Evolutionary conservation across 2,113 vertebrate species (phyloP).

Genomic region (Tachysurus vachellii): DNA sequence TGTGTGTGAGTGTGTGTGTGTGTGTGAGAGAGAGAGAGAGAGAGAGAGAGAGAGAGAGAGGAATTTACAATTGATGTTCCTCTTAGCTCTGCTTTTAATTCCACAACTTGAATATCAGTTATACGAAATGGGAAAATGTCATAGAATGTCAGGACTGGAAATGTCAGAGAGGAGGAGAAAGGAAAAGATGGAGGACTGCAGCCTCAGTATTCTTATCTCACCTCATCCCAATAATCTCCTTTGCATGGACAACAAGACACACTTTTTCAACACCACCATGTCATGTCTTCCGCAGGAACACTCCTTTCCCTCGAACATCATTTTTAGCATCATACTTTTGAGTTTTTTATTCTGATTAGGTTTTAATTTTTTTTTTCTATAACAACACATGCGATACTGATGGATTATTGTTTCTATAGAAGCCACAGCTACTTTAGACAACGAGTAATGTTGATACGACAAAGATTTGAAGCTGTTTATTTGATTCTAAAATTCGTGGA

Average conservation of each 20-base stretch:
- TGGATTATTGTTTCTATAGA: not conserved
- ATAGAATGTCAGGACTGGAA: constrained; percentile 84
- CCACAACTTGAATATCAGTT: constrained; percentile 76
- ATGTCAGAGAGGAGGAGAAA: constrained; percentile 71
- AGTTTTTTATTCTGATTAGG: not conserved
- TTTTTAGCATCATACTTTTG: not conserved
- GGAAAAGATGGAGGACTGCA: constrained; percentile 63
- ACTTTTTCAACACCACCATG: not conserved
- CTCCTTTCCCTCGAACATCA: not conserved
- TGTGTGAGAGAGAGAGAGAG: constrained; percentile 13
- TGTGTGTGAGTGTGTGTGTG: no score
- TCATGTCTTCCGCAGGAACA: not conserved
- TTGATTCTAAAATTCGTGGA: not conserved
- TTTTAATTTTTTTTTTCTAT: not conserved
- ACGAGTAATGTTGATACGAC: not conserved
- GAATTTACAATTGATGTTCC: constrained; percentile 71
- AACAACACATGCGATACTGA: not conserved
- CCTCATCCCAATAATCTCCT: constrained; percentile 11
- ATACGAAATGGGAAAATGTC: constrained; percentile 87
- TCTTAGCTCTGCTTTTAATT: constrained; percentile 81
- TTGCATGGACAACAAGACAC: constrained; percentile 4
- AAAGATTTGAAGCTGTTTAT: not conserved
- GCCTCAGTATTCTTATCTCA: not conserved
- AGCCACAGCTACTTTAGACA: not conserved
- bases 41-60: constrained; percentile 40